Evolutionary conservation across 1,140 invertebrate species (phyloP), one percentile per base, ranked within the genome.

Genomic region (Drosophila obscura): DNA sequence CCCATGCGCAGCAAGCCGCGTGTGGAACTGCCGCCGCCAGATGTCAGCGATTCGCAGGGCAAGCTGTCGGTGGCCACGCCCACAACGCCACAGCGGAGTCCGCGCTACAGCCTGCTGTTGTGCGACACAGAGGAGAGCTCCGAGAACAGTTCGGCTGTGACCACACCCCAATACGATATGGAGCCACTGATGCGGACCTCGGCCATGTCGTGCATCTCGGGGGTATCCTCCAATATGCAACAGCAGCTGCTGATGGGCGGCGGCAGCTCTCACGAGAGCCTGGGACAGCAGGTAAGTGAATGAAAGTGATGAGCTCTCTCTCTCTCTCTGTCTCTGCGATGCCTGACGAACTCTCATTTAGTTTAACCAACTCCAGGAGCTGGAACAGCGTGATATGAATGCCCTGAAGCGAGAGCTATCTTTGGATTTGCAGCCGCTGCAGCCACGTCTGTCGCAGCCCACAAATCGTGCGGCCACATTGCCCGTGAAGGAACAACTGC

Each of bases 101-200:
- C 91, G 13, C 89, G 91, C 0, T 92, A 92, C 59, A 91, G 91
- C 5, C 52, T 92, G 53, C 57, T 92, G 39, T 46, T 91, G 31
- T 88, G 83, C 59, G 83, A 87, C 16, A 89, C 84, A 51, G 84
- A 39, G 35, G 35, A 88, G 24, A 91, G 90, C 45, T 92, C 91
- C 1, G 91, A 92, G 51, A 90, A 90, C 59, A 92, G 91, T 55
- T 91, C 87, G 28, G 82, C 91, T 1, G 78, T 91, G 9, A 92
- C 81, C 65, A 92, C 91, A 4, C 91, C 91, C 13, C 83, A 90
- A 26, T 91, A 90, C 66, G 91, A 92, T 50, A 80, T 92, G 80
- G 91, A 92, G 51, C 87, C 90, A 4, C 48, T 91, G 8, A 91
- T 91, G 91, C 19, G 90, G 15, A 72, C 60, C 22, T 92, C 90